Evolutionary conservation across 2,113 vertebrate genomes (phyloP).

Genomic region (Microcebus lehilahytsara): DNA sequence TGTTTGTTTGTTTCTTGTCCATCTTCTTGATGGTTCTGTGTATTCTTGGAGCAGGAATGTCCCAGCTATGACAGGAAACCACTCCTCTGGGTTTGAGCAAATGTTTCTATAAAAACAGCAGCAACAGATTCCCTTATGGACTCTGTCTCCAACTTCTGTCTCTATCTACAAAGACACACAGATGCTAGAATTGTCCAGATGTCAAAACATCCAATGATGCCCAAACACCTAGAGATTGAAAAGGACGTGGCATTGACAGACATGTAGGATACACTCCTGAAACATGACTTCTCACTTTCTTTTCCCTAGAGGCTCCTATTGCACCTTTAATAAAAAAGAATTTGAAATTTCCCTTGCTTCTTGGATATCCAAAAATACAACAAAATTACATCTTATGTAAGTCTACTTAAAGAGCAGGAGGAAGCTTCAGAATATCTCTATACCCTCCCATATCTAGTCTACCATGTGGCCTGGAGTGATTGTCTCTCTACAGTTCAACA

Average conservation of each 20-base stretch:
- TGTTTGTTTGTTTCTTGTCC: too few relatives aligned
- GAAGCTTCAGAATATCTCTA: neutral
- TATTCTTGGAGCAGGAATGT: neutral
- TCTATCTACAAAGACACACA: neutral
- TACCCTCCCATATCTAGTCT: accelerated
- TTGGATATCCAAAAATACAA: neutral
- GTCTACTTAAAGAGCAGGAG: neutral
- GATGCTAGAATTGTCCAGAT: neutral
- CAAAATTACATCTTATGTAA: neutral
- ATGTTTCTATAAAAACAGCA: neutral
- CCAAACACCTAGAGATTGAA: too few relatives aligned
- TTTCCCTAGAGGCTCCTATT: neutral
- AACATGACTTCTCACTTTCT: neutral
- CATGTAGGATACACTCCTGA: neutral
- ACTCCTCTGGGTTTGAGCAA: neutral
- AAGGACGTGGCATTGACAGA: accelerated
- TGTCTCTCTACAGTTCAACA: neutral
- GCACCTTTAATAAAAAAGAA: neutral
- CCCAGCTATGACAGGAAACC: too few relatives aligned
- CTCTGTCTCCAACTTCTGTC: neutral
- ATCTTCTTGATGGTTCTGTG: neutral
- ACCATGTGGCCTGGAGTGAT: neutral
- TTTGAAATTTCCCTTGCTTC: neutral
- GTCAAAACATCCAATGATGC: neutral
- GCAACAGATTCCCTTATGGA: neutral